Base-by-base conservation (phyloP, 1,140 invertebrate genomes). In the Atta cephalotes region DNA sequence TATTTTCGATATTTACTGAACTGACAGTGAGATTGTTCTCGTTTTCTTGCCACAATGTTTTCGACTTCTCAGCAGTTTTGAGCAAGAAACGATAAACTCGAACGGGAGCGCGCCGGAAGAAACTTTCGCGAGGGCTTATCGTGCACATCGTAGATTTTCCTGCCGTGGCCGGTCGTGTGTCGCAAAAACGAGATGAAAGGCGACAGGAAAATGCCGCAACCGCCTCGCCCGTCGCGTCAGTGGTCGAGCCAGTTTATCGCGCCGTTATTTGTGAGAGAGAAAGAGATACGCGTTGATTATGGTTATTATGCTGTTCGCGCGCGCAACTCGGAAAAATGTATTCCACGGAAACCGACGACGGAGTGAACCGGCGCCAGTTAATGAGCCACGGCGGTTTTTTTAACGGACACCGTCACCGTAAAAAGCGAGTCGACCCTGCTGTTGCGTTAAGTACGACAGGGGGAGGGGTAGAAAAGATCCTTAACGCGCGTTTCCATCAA, bases 251-350 rank as follows among this genome's bases (percentile, higher is more conserved):
- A 49, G 28, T 49, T 68, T 85, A 63, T 66, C 79, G 68, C 45
- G 78, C 31, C 25, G 51, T 70, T 72, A 65, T 56, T 80, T 16
- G 82, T 21, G 25, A 45, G 39, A 74, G 56, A 62, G 80, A 74
- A 6, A 62, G 70, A 82, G 39, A 84, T 49, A 63, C 39, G 18
- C 81, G 72, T 90, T 90, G 86, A 90, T 90, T 90, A 90, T 78
- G 89, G 86, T 87, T 89, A 89, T 89, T 89, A 70, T 86, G 62
- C 35, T 49, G 56, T 70, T 80, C 53, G 53, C 80, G 66, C 76
- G 71, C 70, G 28, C 16, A 14, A n/a, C 21, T 1, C 31, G 82
- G 56, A 88, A 88, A 85, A 90, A 90, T 88, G 68, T 86, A 51
- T 77, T 77, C 60, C 31, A 2, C 25, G 53, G 66, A 72, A 89